Conservation (phyloP, 1,140 invertebrate genomes). For the Rhyacophila brunnea region DNA sequence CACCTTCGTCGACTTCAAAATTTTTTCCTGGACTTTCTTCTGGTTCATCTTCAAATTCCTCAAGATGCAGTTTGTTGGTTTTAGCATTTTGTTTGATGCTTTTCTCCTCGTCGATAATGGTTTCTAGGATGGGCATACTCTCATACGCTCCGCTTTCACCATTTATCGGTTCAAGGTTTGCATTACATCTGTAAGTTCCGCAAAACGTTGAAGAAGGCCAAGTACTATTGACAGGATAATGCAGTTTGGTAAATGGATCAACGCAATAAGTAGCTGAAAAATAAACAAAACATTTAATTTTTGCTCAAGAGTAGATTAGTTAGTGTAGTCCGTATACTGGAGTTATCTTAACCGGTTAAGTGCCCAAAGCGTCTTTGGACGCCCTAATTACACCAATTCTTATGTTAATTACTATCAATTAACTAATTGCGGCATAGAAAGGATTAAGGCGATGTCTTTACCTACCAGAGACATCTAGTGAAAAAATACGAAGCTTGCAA, state of each 20-base stretch:
- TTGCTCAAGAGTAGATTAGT: too few species aligned
- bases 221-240: slow-evolving; percentile 44
- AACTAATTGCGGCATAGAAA: too few species aligned
- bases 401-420: too few species aligned
- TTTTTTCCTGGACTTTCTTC: not conserved
- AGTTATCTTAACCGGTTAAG: too few species aligned
- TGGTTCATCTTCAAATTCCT: not conserved
- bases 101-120: not conserved
- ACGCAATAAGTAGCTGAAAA: slow-evolving; percentile 47
- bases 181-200: slow-evolving; percentile 49
- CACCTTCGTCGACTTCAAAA: not conserved
- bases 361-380: too few species aligned
- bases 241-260: slow-evolving; percentile 47
- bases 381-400: too few species aligned
- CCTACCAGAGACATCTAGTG: too few species aligned
- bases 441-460: too few species aligned
- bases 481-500: too few species aligned
- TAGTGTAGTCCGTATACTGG: too few species aligned
- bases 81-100: not conserved
- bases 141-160: not conserved
- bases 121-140: not conserved
- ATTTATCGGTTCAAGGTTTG: slow-evolving; percentile 5
- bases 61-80: not conserved
- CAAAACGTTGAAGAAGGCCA: slow-evolving; percentile 48
- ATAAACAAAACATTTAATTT: slow-evolving; percentile 6